Conservation (phyloP, 2,888 invertebrate species). For the Clitarchus hookeri region DNA sequence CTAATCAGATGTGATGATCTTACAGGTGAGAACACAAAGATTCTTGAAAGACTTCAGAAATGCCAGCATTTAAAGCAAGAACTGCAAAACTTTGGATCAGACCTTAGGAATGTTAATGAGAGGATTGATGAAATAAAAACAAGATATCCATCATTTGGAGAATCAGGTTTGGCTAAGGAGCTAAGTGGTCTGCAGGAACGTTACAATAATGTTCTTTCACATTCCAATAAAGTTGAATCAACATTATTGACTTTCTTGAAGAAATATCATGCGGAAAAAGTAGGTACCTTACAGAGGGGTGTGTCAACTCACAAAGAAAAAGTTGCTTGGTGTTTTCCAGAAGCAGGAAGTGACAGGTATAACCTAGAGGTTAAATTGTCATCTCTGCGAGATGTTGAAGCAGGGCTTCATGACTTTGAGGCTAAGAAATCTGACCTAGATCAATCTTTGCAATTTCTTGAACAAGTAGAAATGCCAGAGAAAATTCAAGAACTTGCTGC, state of each 20-base stretch:
- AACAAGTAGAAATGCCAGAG: slow-evolving; percentile 74
- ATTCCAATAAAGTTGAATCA: slow-evolving; percentile 79
- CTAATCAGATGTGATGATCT: slow-evolving; percentile 89
- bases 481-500: slow-evolving; percentile 67
- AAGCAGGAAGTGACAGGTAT: slow-evolving; percentile 86
- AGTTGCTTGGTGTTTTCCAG: slow-evolving; percentile 88
- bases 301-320: slow-evolving; percentile 84
- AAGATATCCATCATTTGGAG: slow-evolving; percentile 77
- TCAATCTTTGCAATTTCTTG: slow-evolving; percentile 71
- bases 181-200: slow-evolving; percentile 81
- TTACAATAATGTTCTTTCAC: slow-evolving; percentile 74
- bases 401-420: slow-evolving; percentile 72
- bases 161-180: slow-evolving; percentile 80
- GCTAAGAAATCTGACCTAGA: slow-evolving; percentile 68
- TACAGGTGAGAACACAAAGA: slow-evolving; percentile 83
- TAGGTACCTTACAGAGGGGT: slow-evolving; percentile 78
- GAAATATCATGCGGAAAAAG: slow-evolving; percentile 84
- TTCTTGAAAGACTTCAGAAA: slow-evolving; percentile 75
- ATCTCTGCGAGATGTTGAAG: slow-evolving; percentile 75
- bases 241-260: slow-evolving; percentile 80
- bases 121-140: slow-evolving; percentile 72
- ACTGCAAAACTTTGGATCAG: slow-evolving; percentile 68
- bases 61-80: slow-evolving; percentile 74
- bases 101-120: slow-evolving; percentile 69
- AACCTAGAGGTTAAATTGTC: slow-evolving; percentile 89